These are phyloP conservation scores for Pyrocephalus nanus DNA, from an alignment of 2,797 vertebrate species.

Conservation along the genomic window DNA sequence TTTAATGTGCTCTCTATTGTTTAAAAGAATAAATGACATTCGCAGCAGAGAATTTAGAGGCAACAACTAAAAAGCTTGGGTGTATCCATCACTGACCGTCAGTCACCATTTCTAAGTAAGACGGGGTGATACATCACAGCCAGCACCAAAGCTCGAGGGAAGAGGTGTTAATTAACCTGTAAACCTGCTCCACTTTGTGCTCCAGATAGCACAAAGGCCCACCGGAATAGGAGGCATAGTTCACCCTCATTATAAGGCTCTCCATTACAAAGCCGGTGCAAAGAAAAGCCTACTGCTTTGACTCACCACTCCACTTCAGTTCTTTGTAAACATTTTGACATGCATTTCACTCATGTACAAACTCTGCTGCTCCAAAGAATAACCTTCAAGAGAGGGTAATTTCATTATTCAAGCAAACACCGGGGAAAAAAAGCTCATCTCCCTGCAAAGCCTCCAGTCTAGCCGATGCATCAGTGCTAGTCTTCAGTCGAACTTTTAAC, in stretches of 20 bases:
- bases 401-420: constrained; percentile 9
- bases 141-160: neutral
- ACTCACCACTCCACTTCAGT: neutral
- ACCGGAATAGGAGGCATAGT: neutral
- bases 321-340: constrained; percentile 67
- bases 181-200: constrained; percentile 38
- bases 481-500: neutral
- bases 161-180: constrained; percentile 58
- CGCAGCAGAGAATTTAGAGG: neutral
- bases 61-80: neutral
- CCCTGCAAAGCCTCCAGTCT: neutral
- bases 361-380: constrained; percentile 6
- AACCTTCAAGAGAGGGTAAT: constrained; percentile 3
- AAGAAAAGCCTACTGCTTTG: constrained; percentile 33
- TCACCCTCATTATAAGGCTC: constrained; percentile 49
- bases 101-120: neutral
- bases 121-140: neutral
- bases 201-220: constrained; percentile 4
- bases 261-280: constrained; percentile 30
- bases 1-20: neutral
- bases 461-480: neutral
- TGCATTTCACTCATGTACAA: constrained; percentile 21
- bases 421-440: neutral
- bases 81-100: neutral
- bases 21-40: neutral